Conservation (phyloP, 92 coral and sea anemone species). For the Ricordea florida region DNA sequence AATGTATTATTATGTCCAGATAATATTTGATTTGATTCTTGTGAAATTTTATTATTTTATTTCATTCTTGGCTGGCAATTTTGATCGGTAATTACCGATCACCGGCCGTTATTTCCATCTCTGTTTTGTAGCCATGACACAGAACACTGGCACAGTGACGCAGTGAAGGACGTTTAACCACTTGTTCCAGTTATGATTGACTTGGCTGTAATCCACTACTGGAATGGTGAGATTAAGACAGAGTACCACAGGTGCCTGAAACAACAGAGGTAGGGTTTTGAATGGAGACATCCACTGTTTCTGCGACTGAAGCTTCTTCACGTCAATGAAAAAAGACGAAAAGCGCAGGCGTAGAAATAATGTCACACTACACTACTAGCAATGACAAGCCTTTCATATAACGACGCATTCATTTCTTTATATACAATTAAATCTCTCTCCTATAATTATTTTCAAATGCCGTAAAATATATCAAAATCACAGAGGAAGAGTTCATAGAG, state of each 20-base stretch:
- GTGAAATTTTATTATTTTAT: neutral
- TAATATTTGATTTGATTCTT: too few species aligned
- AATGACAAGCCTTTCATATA: too few species aligned
- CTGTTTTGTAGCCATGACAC: constrained; percentile 74
- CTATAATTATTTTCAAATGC: too few species aligned
- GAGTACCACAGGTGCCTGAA: constrained; percentile 80
- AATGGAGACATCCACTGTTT: neutral
- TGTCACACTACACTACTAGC: too few species aligned
- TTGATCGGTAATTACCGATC: neutral
- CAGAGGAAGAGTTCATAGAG: too few species aligned
- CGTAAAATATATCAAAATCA: too few species aligned
- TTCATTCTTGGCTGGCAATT: neutral
- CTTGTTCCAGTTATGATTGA: constrained; percentile 89
- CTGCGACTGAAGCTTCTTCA: neutral
- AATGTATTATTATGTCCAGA: too few species aligned
- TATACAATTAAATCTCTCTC: too few species aligned
- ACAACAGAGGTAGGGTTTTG: neutral
- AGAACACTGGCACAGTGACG: constrained; percentile 79
- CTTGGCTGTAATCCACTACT: constrained; percentile 72
- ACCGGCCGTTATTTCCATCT: too few species aligned
- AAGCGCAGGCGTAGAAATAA: neutral
- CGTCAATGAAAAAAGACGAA: neutral
- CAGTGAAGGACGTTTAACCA: constrained; percentile 90
- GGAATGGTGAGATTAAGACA: constrained; percentile 84
- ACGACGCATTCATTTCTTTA: too few species aligned